These are phyloP conservation scores for Arizona elegans DNA, from an alignment of 2,113 vertebrate genomes.

Conservation along the genomic window DNA sequence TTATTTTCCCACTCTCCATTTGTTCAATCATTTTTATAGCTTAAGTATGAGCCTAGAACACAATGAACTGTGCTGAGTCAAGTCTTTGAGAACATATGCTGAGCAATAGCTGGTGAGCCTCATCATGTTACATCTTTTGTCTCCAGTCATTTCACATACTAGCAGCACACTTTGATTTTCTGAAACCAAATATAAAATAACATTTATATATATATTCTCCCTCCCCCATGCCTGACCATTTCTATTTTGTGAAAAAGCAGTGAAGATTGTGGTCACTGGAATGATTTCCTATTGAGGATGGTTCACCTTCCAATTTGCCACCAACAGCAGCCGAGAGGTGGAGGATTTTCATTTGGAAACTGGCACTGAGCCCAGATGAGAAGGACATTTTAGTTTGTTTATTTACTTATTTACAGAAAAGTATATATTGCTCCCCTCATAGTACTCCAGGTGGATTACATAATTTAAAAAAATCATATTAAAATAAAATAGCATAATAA, in stretches of 20 bases:
- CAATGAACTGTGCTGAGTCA: background rate
- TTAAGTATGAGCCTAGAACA: background rate
- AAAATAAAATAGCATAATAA: background rate
- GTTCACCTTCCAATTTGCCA: background rate
- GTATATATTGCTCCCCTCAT: background rate
- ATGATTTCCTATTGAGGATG: background rate
- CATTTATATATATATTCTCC: background rate
- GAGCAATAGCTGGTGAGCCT: background rate
- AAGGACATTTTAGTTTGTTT: background rate
- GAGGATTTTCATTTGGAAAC: background rate
- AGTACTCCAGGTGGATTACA: background rate
- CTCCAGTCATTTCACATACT: background rate
- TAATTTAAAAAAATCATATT: background rate
- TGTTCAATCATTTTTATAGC: background rate
- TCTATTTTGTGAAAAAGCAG: background rate
- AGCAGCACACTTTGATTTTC: background rate
- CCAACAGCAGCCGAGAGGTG: background rate
- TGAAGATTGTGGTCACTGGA: background rate
- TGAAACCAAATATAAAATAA: background rate
- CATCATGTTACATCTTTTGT: background rate
- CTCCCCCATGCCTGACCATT: background rate
- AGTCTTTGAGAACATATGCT: background rate
- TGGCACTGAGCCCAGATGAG: background rate
- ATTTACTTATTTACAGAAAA: background rate
- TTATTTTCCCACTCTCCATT: background rate